These are phyloP conservation scores for Lysiphlebus fabarum DNA, from an alignment of 1,140 invertebrate genomes.

Conservation along the genomic window DNA sequence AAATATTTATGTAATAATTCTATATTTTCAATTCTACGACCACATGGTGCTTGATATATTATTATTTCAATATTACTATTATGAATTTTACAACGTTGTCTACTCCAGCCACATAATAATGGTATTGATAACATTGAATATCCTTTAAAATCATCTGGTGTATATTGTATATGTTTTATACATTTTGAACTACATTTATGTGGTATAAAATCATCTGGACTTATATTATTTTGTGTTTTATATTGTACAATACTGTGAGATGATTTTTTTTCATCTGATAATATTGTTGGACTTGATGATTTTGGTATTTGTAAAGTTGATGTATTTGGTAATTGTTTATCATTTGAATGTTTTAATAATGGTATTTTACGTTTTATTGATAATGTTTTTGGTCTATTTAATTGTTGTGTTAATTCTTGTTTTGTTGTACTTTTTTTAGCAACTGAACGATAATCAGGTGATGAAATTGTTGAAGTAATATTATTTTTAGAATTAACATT, in stretches of 20 bases:
- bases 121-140: conserved; percentile 84
- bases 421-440: conserved; percentile 65
- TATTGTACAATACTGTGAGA: conserved; percentile 68
- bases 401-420: conserved; percentile 33
- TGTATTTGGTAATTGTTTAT: no score
- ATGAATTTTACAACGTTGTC: conserved; percentile 53
- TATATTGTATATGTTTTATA: conserved; percentile 59
- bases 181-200: conserved; percentile 72
- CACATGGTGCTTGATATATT: conserved; percentile 87
- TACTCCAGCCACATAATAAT: conserved; percentile 78
- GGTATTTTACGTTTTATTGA: no score
- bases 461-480: no score
- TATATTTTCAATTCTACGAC: conserved; percentile 72
- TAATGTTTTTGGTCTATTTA: no score
- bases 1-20: conserved; percentile 80
- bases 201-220: conserved; percentile 59
- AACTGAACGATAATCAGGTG: conserved; percentile 57
- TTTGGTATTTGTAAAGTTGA: no score
- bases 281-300: no score
- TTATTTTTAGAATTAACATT: conserved; percentile 23
- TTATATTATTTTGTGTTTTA: conserved; percentile 65
- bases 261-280: conserved; percentile 49
- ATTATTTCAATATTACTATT: conserved; percentile 59
- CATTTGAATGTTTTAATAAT: no score
- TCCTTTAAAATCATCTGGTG: conserved; percentile 64